phyloP scores from a whole-genome alignment of 2,888 invertebrate species.

The Cephus pygmeus region DNA sequence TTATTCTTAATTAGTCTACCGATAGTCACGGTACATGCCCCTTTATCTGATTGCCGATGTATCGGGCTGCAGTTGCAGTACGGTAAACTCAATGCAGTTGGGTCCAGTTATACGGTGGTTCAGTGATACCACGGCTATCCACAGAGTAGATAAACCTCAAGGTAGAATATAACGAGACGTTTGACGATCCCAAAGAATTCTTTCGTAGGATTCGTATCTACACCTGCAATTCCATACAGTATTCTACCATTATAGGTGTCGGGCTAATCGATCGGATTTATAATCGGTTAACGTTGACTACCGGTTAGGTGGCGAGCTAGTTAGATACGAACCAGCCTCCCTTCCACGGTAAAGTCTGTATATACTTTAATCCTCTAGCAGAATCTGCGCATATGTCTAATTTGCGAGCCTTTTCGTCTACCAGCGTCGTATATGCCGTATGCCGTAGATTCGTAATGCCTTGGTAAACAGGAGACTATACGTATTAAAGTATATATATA shows the following conservation, averaged over 20 bases:
- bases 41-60: neutral
- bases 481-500: neutral
- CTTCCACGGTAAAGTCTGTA: neutral
- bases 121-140: neutral
- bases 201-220: neutral
- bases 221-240: neutral
- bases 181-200: neutral
- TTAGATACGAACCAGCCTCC: neutral
- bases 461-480: neutral
- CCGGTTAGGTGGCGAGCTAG: neutral
- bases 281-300: neutral
- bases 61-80: neutral
- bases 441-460: neutral
- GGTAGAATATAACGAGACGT: neutral
- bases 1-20: neutral
- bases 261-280: neutral
- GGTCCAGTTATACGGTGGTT: neutral
- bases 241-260: neutral
- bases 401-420: neutral
- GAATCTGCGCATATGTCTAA: neutral
- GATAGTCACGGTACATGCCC: neutral
- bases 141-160: neutral
- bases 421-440: neutral
- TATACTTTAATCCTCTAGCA: neutral
- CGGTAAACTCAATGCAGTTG: neutral